Evolutionary conservation across 2,888 invertebrate species (phyloP).

Genomic region (Orchesellides sinensis): DNA sequence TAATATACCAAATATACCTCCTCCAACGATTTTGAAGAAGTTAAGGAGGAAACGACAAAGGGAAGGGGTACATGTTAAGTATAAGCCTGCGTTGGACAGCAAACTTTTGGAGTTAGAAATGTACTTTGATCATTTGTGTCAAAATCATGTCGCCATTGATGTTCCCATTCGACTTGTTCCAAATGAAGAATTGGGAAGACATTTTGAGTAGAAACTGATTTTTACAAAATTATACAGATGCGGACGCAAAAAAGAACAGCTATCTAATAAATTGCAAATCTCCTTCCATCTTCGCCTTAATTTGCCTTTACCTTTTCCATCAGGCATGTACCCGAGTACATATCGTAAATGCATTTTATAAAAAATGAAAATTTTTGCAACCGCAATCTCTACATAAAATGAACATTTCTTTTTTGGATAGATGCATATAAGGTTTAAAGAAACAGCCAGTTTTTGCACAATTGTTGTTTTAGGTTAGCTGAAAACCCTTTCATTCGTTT

Average conservation of each 20-base stretch:
- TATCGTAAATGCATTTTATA: neutral
- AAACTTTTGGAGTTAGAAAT: conserved; percentile 13
- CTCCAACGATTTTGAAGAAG: conserved; percentile 18
- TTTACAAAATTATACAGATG: neutral
- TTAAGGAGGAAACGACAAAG: neutral
- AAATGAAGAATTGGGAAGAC: too few species aligned
- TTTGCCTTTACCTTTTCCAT: neutral
- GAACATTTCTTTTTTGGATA: too few species aligned
- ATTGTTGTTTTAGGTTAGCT: too few species aligned
- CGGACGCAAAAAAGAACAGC: neutral
- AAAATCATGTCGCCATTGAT: conserved; percentile 12
- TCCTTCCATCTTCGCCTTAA: neutral
- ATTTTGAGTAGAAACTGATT: neutral
- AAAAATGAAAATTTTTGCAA: neutral
- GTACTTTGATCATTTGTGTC: conserved; percentile 1
- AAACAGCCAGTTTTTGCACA: too few species aligned
- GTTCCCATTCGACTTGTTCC: conserved; percentile 17
- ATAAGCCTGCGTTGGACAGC: conserved; percentile 16
- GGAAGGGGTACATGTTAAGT: neutral
- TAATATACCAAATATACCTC: neutral
- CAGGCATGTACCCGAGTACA: neutral
- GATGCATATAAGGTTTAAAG: too few species aligned
- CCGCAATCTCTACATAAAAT: too few species aligned
- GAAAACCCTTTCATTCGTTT: too few species aligned
- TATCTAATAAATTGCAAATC: neutral